Conservation (phyloP, 2,888 invertebrate genomes). For the Auanema sp. region DNA sequence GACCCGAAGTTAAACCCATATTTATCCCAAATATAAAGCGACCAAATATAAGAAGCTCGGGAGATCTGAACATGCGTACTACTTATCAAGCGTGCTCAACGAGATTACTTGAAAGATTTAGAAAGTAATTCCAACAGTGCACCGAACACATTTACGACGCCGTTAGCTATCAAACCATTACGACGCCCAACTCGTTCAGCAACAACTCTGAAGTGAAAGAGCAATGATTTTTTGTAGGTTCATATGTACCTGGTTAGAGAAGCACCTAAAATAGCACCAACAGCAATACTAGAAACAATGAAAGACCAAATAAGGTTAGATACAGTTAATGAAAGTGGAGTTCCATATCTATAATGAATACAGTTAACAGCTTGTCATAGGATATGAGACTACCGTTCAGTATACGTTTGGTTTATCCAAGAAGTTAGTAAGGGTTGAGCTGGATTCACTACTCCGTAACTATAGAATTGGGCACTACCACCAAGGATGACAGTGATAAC, state of each 20-base stretch:
- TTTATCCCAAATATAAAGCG: conserved; percentile 64
- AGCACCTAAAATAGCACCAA: conserved; percentile 60
- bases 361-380: not conserved
- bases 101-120: conserved; percentile 47
- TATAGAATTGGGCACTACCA: conserved; percentile 63
- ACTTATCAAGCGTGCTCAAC: not conserved
- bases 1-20: conserved; percentile 66
- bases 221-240: not conserved
- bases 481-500: conserved; percentile 57
- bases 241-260: conserved; percentile 62
- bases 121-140: conserved; percentile 65
- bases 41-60: conserved; percentile 67
- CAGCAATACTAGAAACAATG: conserved; percentile 64
- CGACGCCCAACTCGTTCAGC: conserved; percentile 65
- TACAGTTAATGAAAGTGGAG: conserved; percentile 30
- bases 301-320: conserved; percentile 65
- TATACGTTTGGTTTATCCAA: conserved; percentile 62
- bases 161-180: conserved; percentile 61
- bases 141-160: conserved; percentile 63
- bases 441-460: conserved; percentile 59
- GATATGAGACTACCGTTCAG: conserved; percentile 37
- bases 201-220: conserved; percentile 50
- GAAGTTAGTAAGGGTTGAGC: conserved; percentile 51
- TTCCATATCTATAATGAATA: conserved; percentile 27
- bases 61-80: conserved; percentile 38